These are phyloP conservation scores for Drosophila cyrtoloma DNA, from an alignment of 2,888 invertebrate species.

Conservation along the genomic window DNA sequence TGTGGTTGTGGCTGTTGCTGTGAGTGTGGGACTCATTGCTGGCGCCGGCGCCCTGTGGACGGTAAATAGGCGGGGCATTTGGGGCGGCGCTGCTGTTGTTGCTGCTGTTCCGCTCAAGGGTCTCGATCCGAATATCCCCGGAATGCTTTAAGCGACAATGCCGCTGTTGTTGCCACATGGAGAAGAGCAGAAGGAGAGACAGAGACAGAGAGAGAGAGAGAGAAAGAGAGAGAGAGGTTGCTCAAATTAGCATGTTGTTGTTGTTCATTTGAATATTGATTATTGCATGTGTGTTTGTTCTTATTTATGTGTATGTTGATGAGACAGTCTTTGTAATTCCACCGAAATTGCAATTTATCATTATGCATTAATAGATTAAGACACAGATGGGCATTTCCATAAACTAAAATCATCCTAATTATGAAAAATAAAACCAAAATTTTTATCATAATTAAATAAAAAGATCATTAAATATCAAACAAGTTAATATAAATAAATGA, in stretches of 20 bases:
- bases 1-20: conserved; percentile 37
- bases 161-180: conserved; percentile 86
- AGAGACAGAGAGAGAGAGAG: conserved; percentile 3
- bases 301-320: conserved; percentile 14
- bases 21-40: conserved; percentile 70
- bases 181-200: conserved; percentile 5
- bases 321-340: conserved; percentile 7
- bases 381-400: not conserved
- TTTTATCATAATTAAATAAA: not conserved
- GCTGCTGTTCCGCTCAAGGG: conserved; percentile 83
- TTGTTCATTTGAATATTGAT: not conserved
- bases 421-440: not conserved
- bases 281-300: conserved; percentile 22
- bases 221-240: not conserved
- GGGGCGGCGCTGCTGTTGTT: conserved; percentile 47
- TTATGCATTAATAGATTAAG: not conserved
- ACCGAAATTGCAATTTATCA: not conserved
- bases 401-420: not conserved
- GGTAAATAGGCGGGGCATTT: conserved; percentile 80
- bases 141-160: conserved; percentile 92
- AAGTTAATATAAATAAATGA: not conserved
- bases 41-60: conserved; percentile 81
- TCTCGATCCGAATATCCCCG: conserved; percentile 90
- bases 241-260: conserved; percentile 24
- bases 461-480: not conserved